Evolutionary conservation across 2,888 invertebrate species (phyloP).

Genomic region (Slavum lentiscoides): DNA sequence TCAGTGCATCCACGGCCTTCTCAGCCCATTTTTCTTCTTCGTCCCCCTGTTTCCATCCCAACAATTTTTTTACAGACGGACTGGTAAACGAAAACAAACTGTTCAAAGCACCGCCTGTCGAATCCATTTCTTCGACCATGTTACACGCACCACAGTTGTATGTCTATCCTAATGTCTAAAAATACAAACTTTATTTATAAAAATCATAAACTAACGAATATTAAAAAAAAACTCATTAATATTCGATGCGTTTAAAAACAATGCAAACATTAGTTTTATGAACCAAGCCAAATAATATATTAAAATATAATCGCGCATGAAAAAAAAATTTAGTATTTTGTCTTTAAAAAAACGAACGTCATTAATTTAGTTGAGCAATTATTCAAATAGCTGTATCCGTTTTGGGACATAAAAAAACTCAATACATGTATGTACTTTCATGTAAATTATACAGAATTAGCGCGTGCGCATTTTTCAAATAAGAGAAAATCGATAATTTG

Average conservation of each 20-base stretch:
- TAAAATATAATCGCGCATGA: too few species aligned
- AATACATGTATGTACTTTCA: not conserved
- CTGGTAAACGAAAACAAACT: slow-evolving; percentile 95
- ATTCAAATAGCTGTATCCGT: not conserved
- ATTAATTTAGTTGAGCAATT: not conserved
- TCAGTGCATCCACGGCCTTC: slow-evolving; percentile 95
- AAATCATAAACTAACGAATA: not conserved
- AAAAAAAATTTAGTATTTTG: too few species aligned
- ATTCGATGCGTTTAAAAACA: not conserved
- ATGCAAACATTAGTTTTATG: not conserved
- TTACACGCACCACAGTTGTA: not conserved
- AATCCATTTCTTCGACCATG: slow-evolving; percentile 74
- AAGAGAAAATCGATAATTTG: slow-evolving; percentile 33
- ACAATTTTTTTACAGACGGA: slow-evolving; percentile 90
- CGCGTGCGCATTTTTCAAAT: slow-evolving; percentile 69
- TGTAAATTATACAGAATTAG: not conserved
- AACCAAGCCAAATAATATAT: not conserved
- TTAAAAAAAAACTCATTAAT: too few species aligned
- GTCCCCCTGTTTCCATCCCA: slow-evolving; percentile 97
- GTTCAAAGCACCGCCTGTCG: slow-evolving; percentile 75
- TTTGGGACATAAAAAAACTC: not conserved
- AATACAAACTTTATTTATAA: not conserved
- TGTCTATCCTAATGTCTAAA: not conserved
- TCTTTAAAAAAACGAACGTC: not conserved
- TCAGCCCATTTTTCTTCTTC: slow-evolving; percentile 99